Conservation (phyloP, 2,888 invertebrate genomes). For the Coelogynopora nodosa region DNA sequence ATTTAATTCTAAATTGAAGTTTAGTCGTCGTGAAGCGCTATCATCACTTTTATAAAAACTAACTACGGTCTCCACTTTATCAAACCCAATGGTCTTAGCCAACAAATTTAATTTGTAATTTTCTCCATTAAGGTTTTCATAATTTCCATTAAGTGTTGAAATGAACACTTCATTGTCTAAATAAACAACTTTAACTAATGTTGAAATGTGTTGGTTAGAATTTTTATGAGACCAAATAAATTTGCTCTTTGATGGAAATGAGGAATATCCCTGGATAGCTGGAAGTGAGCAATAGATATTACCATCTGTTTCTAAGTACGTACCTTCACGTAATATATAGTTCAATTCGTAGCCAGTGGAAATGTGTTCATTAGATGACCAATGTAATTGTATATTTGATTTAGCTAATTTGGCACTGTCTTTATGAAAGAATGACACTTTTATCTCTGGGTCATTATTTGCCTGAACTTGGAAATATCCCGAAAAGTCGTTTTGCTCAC, state of each 20-base stretch:
- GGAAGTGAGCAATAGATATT: neutral
- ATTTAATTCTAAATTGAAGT: neutral
- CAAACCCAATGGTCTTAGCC: neutral
- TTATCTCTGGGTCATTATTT: constrained; percentile 27
- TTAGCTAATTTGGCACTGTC: neutral
- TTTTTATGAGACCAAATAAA: neutral
- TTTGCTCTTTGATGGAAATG: neutral
- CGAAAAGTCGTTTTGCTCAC: neutral
- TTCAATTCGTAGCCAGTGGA: neutral
- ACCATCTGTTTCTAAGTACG: neutral
- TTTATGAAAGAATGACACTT: constrained; percentile 9
- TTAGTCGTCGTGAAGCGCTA: neutral
- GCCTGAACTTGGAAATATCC: neutral
- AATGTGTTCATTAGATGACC: neutral
- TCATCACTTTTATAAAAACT: neutral
- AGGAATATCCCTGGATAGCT: no score
- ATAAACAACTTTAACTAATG: neutral
- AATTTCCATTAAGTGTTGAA: neutral
- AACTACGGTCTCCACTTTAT: neutral
- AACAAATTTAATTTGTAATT: neutral
- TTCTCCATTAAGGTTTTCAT: neutral
- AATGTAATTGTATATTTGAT: neutral
- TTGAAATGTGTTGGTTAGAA: neutral
- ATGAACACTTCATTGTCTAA: neutral
- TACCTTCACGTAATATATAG: neutral